Conservation (phyloP, 1,140 invertebrate species). For the Pseudomyrmex flavicornis region DNA sequence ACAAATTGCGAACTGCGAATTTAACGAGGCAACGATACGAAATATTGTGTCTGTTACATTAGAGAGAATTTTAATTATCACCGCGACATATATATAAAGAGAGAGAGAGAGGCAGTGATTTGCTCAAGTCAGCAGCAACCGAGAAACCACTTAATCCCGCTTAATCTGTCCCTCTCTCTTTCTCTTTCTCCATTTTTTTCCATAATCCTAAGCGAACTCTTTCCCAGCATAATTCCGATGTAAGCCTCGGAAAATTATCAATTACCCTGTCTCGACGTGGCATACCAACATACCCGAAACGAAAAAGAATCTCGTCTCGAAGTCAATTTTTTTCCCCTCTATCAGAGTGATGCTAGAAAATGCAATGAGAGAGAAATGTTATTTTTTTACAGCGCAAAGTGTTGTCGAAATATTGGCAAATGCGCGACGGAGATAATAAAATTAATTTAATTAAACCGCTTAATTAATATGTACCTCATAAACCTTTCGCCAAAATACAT, state of each 20-base stretch:
- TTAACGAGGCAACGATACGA: neutral
- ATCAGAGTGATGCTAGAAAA: neutral
- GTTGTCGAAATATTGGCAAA: neutral
- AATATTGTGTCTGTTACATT: conserved; percentile 5
- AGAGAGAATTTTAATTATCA: conserved; percentile 3
- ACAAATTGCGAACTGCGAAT: conserved; percentile 26
- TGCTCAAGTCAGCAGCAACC: conserved; percentile 16
- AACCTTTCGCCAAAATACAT: too few relatives aligned
- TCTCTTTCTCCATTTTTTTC: conserved; percentile 9
- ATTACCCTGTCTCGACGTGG: conserved; percentile 1
- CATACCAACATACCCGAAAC: neutral
- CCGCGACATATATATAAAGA: neutral
- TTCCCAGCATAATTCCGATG: conserved; percentile 28
- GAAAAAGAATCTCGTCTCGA: neutral
- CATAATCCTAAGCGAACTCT: conserved; percentile 6
- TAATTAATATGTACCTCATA: neutral
- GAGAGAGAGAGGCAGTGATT: neutral
- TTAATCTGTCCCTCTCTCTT: conserved; percentile 14
- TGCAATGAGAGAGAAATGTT: neutral
- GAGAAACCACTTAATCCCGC: conserved; percentile 23
- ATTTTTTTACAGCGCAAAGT: neutral
- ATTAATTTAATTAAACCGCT: conserved; percentile 15
- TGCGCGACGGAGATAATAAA: neutral
- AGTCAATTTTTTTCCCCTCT: neutral
- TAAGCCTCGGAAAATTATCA: conserved; percentile 45